Percentiles rank a stretch among this genome's conserved stretches.
phyloP scores from a whole-genome alignment of 30 jellyfish, hydroid and myxozoan species.

The Sanderia malayensis region DNA sequence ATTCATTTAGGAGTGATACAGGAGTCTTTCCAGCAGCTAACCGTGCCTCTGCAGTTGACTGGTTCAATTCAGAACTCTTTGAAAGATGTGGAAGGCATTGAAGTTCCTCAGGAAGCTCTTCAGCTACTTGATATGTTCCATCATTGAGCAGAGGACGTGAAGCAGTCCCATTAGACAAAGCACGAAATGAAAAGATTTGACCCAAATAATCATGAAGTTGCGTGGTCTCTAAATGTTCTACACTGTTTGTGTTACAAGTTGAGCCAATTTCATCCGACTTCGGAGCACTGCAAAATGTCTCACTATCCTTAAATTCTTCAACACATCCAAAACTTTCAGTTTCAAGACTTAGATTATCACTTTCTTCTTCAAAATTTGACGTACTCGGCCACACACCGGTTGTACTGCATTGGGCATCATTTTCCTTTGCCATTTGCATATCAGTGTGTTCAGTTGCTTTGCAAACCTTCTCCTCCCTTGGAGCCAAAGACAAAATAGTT shows the following conservation, averaged over 20 bases:
- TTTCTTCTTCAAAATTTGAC: background rate
- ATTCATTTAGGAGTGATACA: slow-evolving; percentile 54
- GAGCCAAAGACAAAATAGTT: background rate
- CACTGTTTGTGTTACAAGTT: background rate
- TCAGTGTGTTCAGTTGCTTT: background rate
- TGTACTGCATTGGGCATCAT: background rate
- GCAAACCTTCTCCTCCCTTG: background rate
- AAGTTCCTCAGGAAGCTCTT: slow-evolving; percentile 11
- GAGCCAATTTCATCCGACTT: background rate
- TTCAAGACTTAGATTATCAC: background rate
- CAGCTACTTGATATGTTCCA: background rate
- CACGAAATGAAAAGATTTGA: slow-evolving; percentile 22
- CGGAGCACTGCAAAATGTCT: too few species aligned
- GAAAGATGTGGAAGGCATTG: slow-evolving; percentile 28
- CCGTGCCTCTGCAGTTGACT: background rate
- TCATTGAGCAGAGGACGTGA: slow-evolving; percentile 29
- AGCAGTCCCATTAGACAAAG: slow-evolving; percentile 13
- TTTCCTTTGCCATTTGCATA: background rate
- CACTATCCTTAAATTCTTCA: too few species aligned
- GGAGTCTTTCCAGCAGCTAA: slow-evolving; percentile 57
- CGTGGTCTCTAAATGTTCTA: slow-evolving; percentile 11
- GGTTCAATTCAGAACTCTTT: background rate
- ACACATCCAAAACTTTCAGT: background rate
- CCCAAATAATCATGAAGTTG: slow-evolving; percentile 27
- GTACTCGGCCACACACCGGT: background rate